Percentiles rank a stretch among this genome's conserved stretches.
Evolutionary conservation across 2,888 invertebrate genomes (phyloP).

Genomic region (Leptopterna dolabrata): DNA sequence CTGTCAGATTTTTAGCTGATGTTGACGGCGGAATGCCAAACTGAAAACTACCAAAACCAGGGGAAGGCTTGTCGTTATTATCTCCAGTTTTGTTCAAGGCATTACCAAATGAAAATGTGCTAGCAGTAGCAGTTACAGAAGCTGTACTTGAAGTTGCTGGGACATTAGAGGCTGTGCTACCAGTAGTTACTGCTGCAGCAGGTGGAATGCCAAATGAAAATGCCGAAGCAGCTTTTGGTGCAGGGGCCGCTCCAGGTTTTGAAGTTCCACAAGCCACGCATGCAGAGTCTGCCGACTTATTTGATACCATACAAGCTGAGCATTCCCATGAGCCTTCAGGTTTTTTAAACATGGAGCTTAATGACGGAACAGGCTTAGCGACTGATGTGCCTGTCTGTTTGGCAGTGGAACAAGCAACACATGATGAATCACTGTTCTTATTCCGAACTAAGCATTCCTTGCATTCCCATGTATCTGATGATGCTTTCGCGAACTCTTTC

Average conservation of each 20-base stretch:
- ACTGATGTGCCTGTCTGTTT: conserved; percentile 34
- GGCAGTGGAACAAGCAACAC: conserved; percentile 71
- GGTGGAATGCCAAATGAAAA: conserved; percentile 14
- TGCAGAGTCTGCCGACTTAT: conserved; percentile 68
- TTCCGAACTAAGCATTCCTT: conserved; percentile 74
- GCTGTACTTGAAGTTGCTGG: background rate
- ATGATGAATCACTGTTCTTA: conserved; percentile 67
- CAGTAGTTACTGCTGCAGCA: background rate
- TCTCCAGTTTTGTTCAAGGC: background rate
- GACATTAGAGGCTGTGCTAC: background rate
- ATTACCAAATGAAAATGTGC: background rate
- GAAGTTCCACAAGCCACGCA: conserved; percentile 73
- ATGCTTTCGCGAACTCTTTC: conserved; percentile 50
- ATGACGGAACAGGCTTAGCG: conserved; percentile 55
- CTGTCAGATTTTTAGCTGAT: conserved; percentile 1
- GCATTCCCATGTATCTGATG: conserved; percentile 70
- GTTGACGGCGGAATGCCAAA: conserved; percentile 40
- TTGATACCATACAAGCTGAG: conserved; percentile 73
- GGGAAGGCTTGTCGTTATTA: conserved; percentile 3
- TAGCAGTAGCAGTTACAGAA: background rate
- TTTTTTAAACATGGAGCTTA: conserved; percentile 67
- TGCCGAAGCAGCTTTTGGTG: background rate
- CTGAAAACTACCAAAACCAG: conserved; percentile 13
- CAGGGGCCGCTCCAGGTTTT: conserved; percentile 67
- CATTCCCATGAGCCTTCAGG: conserved; percentile 73